Conservation (phyloP, 2,888 invertebrate species). For the Dicroscelio sp. region DNA sequence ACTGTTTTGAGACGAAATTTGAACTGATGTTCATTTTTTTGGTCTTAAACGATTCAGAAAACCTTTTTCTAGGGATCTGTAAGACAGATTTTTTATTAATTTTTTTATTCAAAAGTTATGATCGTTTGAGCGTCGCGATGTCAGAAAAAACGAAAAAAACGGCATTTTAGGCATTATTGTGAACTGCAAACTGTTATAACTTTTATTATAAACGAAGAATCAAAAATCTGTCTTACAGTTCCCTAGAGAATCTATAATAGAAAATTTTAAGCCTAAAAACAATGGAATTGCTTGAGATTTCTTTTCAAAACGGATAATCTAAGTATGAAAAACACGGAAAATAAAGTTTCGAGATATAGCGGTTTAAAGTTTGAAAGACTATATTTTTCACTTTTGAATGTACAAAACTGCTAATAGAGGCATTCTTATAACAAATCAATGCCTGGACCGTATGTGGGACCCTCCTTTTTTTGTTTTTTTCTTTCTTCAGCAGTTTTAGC, state of each 20-base stretch:
- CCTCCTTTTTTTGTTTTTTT: slow-evolving; percentile 43
- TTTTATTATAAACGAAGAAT: slow-evolving; percentile 27
- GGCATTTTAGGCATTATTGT: slow-evolving; percentile 29
- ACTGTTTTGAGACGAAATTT: too few species aligned
- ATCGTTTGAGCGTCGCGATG: slow-evolving; percentile 9
- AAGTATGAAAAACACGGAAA: slow-evolving; percentile 35
- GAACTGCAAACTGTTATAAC: slow-evolving; percentile 35
- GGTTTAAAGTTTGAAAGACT: slow-evolving; percentile 45
- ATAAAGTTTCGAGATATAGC: slow-evolving; percentile 45
- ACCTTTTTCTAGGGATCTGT: too few species aligned
- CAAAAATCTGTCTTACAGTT: too few species aligned
- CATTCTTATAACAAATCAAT: slow-evolving; percentile 29
- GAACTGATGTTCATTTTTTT: too few species aligned
- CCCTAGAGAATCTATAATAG: slow-evolving; percentile 21
- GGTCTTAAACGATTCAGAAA: too few species aligned
- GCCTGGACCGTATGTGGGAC: slow-evolving; percentile 42
- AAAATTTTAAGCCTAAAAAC: slow-evolving; percentile 41
- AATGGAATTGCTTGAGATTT: slow-evolving; percentile 41
- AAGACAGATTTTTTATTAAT: too few species aligned
- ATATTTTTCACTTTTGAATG: too few species aligned
- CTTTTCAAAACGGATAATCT: neutral
- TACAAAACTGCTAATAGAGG: too few species aligned
- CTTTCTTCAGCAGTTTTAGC: slow-evolving; percentile 28
- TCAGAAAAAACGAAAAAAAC: slow-evolving; percentile 27
- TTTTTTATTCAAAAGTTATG: slow-evolving; percentile 39